These are phyloP conservation scores for Phaedon cochleariae DNA, from an alignment of 2,888 invertebrate species.

Conservation along the genomic window DNA sequence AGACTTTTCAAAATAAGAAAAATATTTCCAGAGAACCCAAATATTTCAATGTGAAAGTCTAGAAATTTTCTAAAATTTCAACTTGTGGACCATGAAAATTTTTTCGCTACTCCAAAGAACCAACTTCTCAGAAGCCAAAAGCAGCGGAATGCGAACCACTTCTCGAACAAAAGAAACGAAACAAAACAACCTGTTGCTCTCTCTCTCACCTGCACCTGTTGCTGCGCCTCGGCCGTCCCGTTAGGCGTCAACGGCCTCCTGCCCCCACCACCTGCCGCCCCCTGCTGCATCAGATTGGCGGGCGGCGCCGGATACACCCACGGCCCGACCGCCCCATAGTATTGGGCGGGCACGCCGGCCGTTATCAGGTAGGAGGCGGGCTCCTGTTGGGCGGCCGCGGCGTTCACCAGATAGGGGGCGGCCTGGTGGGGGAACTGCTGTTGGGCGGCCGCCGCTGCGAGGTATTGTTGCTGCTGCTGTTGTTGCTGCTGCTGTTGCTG, in stretches of 20 bases:
- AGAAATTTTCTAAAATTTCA: too few species aligned
- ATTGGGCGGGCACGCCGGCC: slow-evolving; percentile 89
- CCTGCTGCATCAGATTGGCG: slow-evolving; percentile 77
- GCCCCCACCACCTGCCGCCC: slow-evolving; percentile 69
- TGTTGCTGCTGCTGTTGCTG: slow-evolving; percentile 79
- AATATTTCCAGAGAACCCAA: too few species aligned
- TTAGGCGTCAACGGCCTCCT: slow-evolving; percentile 83
- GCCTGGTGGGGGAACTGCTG: slow-evolving; percentile 83
- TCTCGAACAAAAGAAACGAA: background rate
- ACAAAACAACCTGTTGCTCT: too few species aligned
- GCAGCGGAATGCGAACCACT: background rate
- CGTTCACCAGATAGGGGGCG: slow-evolving; percentile 84
- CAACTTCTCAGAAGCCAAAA: too few species aligned
- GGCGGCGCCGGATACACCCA: slow-evolving; percentile 70
- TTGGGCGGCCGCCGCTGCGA: slow-evolving; percentile 65
- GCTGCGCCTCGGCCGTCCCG: slow-evolving; percentile 71
- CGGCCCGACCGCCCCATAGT: slow-evolving; percentile 93
- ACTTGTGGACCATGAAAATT: too few species aligned
- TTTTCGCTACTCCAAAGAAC: too few species aligned
- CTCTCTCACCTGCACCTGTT: slow-evolving; percentile 66
- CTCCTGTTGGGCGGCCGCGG: slow-evolving; percentile 68
- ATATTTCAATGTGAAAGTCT: too few species aligned
- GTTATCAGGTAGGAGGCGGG: slow-evolving; percentile 91
- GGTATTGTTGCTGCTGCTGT: slow-evolving; percentile 59
- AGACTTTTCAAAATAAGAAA: too few species aligned